Evolutionary conservation across 2,888 invertebrate genomes (phyloP).

Genomic region (Graphium colonna): DNA sequence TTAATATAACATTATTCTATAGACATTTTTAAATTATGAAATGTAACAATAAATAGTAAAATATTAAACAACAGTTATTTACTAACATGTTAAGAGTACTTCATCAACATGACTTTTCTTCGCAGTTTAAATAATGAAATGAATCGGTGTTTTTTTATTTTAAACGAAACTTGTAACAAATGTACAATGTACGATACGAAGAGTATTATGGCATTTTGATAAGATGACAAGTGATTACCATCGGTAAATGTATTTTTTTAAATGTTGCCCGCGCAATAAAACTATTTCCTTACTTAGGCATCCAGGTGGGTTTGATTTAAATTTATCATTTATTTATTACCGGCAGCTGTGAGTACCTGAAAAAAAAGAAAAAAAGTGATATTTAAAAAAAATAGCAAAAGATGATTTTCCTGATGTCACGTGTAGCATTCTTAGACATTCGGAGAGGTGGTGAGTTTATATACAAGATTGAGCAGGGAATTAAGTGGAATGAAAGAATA

Average conservation of each 20-base stretch:
- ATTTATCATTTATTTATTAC: not conserved
- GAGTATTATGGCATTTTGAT: constrained; percentile 9
- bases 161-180: too few species aligned
- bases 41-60: constrained; percentile 14
- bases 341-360: not conserved
- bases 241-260: not conserved
- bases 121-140: not conserved
- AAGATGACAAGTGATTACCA: not conserved
- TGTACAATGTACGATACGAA: too few species aligned
- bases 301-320: constrained; percentile 13
- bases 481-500: too few species aligned
- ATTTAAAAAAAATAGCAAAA: too few species aligned
- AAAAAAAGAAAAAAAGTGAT: too few species aligned
- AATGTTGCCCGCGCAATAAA: not conserved
- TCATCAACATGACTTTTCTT: not conserved
- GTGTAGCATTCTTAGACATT: too few species aligned
- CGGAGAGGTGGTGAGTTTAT: too few species aligned
- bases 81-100: not conserved
- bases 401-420: too few species aligned
- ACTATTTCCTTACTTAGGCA: not conserved
- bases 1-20: constrained; percentile 5
- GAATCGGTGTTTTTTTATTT: not conserved
- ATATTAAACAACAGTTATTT: constrained; percentile 11
- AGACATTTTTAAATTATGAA: constrained; percentile 5
- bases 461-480: too few species aligned